Percentiles rank a stretch among this genome's conserved stretches.
phyloP scores from a whole-genome alignment of 2,888 invertebrate genomes.

The Stenchaetothrips biformis region DNA sequence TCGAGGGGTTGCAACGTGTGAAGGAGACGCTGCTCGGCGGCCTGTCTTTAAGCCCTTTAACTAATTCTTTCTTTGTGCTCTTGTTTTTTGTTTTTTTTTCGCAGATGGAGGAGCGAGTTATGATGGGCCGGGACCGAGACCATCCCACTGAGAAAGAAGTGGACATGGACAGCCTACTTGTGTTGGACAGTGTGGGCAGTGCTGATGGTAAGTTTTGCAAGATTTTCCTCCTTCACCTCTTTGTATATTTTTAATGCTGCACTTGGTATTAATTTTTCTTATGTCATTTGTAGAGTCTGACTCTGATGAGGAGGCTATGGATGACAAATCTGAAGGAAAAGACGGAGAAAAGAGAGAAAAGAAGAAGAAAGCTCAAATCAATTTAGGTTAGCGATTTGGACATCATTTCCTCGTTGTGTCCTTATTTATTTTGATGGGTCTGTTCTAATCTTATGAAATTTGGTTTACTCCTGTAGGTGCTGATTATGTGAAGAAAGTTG shows the following conservation, averaged over 20 bases:
- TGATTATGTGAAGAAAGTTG: conserved; percentile 71
- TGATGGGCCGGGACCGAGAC: not conserved
- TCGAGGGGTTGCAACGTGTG: no score
- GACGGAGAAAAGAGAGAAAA: conserved; percentile 43
- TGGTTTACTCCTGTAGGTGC: conserved; percentile 46
- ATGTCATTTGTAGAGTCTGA: conserved; percentile 43
- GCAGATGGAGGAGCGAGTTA: conserved; percentile 51
- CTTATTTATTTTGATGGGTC: conserved; percentile 1
- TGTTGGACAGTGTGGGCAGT: conserved; percentile 83
- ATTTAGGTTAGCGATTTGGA: conserved; percentile 50
- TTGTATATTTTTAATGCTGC: conserved; percentile 25
- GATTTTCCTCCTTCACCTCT: not conserved
- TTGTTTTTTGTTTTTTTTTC: conserved; percentile 36
- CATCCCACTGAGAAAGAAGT: conserved; percentile 56
- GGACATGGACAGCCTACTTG: conserved; percentile 78
- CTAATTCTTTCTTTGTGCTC: no score
- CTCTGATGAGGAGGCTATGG: conserved; percentile 54
- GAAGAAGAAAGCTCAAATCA: conserved; percentile 56
- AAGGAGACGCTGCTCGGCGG: no score
- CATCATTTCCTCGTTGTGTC: conserved; percentile 32
- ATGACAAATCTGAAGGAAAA: conserved; percentile 45
- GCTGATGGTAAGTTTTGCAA: conserved; percentile 59
- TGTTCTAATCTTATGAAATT: conserved; percentile 25
- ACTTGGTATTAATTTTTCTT: conserved; percentile 28
- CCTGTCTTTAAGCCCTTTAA: no score